phyloP scores from a whole-genome alignment of 2,113 vertebrate genomes.

The Haemorhous mexicanus region DNA sequence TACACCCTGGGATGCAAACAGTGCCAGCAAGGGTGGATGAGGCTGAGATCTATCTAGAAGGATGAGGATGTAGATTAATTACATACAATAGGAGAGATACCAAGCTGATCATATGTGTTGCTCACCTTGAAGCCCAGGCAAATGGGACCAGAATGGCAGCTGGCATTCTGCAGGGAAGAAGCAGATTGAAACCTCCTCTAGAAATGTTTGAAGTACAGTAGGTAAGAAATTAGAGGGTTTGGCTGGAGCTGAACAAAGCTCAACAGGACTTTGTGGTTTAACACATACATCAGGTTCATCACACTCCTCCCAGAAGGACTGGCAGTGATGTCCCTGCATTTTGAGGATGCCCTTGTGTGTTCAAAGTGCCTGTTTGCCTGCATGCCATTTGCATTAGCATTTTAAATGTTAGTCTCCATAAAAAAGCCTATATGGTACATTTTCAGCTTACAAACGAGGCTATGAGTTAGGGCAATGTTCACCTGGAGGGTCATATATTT shows the following conservation, averaged over 20 bases:
- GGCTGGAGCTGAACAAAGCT: neutral
- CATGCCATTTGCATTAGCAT: neutral
- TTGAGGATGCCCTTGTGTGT: neutral
- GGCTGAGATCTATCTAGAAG: neutral
- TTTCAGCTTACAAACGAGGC: neutral
- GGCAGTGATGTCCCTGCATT: neutral
- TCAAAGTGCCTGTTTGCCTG: neutral
- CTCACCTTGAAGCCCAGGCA: neutral
- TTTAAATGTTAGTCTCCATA: neutral
- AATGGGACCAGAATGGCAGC: neutral
- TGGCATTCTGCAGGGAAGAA: neutral
- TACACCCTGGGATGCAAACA: neutral
- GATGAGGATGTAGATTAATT: neutral
- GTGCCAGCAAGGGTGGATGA: neutral
- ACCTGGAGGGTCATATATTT: neutral
- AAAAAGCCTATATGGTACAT: neutral
- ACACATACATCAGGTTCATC: rapidly evolving
- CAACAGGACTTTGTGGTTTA: neutral
- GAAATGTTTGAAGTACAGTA: neutral
- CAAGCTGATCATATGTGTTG: neutral
- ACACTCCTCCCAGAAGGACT: neutral
- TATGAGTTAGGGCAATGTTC: neutral
- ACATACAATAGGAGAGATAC: neutral
- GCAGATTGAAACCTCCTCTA: neutral
- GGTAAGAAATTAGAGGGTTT: neutral